Evolutionary conservation across 2,888 invertebrate genomes (phyloP), one percentile per base, ranked within the genome.

Genomic region (Leptogaster cylindrica): DNA sequence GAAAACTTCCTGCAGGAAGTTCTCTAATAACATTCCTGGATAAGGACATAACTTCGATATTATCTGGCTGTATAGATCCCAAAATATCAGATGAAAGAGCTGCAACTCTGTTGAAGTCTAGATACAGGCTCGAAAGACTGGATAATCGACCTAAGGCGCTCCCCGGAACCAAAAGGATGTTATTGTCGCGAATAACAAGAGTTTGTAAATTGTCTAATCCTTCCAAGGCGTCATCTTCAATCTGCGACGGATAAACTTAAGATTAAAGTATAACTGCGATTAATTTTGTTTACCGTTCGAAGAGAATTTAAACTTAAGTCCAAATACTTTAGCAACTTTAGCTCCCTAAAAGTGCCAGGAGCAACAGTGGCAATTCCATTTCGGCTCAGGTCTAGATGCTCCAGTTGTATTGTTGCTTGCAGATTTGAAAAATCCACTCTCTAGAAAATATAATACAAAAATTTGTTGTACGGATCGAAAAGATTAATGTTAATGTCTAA

Each of bases 181-280:
- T 93, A 81, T 95, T 95, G 78, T 95, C 95, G 73, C 89, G 88
- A 7, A 95, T 83, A 25, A 91, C 87, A 1, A 95, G 82, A 33
- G 89, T 88, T 78, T 91, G 88, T 12, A 95, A 82, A 72, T 86
- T 89, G 28, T 87, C 86, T 70, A 95, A 80, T 0, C 94, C 94
- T 76, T 93, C 92, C 74, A 95, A 90, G 0, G 92, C 91, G 71
- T 92, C 92, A 74, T 93, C 93, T 82, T 94, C 93, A 69, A 95
- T 89, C 93, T 93, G 81, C 16, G n/a, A 41, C 44, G 82, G 82
- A 65, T 44, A 64, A 28, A 5, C 18, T 6, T 44, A 28, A 5
- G 28, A 31, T 39, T 48, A 27, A 39, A 31, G 33, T 12, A n/a
- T 58, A 10, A 10, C 16, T 67, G 16, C 20, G n/a, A 31, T 12